Base-by-base conservation (phyloP, 92 coral and sea anemone genomes). In the Galaxea fascicularis region DNA sequence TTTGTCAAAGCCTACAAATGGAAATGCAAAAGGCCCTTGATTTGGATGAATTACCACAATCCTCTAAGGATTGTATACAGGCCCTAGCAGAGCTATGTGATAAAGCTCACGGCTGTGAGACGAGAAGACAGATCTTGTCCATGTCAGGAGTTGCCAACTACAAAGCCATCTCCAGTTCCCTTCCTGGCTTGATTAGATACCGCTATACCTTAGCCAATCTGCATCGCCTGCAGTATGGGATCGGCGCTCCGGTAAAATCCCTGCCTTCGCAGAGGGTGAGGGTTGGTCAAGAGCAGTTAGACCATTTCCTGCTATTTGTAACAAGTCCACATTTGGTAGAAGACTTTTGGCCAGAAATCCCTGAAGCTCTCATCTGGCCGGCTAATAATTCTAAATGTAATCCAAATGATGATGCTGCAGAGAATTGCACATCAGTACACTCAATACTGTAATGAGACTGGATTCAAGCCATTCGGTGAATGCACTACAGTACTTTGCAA, bases 181-280 rank as follows among this genome's bases (percentile, higher is more conserved):
- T 74, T 22, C 79, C 79, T 64, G 82, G 88, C 41, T 24, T 76
- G 39, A 85, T 65, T 20, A 85, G 75, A 76, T 85, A 76, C 60
- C 77, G 83, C 41, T 84, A 44, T 76, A 84, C 76, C 17, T 27
- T 84, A 14, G 71, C 83, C 51, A 84, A 76, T 29, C 77, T 64
- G 76, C 83, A 75, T 76, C 83, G 83, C 25, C 65, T 85, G 24
- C 52, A 84, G 88, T 57, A 65, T 49, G 77, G 88, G 1, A 10
- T 58, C 56, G 76, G 88, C 13, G 88, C 88, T 35, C 76, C 77
- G 0, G 58, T 60, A 39, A 9, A 28, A 11, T 29, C 27, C 39
- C 82, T 57, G 53, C 82, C 82, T 4, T 35, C 58, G 30, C 54
- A 70, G 35, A 77, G 71, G 72, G 58, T 77, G 68, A 77, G 54